phyloP scores from a whole-genome alignment of 2,113 vertebrate species.

The Petromus typicus region DNA sequence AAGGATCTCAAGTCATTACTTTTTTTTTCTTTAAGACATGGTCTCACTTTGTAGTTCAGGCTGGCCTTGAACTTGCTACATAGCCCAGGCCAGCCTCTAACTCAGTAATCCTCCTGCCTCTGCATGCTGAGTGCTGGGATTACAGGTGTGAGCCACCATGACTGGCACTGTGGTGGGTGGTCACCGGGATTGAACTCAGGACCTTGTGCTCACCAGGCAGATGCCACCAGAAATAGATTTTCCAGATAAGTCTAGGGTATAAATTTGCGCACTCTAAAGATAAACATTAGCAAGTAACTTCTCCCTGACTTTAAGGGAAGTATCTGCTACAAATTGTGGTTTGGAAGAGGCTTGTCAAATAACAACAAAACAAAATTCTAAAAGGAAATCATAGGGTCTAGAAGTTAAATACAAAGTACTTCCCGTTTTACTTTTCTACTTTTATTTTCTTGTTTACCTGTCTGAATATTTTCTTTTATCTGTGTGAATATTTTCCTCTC shows the following conservation, averaged over 20 bases:
- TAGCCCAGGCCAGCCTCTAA: too few relatives aligned
- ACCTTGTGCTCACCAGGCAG: too few relatives aligned
- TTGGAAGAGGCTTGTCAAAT: neutral
- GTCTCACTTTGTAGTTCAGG: too few relatives aligned
- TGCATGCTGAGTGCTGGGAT: too few relatives aligned
- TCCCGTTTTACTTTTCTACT: neutral
- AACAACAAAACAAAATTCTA: neutral
- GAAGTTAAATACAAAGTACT: neutral
- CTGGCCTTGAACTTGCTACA: too few relatives aligned
- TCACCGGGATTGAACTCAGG: too few relatives aligned
- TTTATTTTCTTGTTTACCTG: neutral
- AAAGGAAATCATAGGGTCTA: neutral
- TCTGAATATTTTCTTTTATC: too few relatives aligned
- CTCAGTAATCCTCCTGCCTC: too few relatives aligned
- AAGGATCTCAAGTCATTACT: constrained; percentile 16
- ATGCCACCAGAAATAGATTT: too few relatives aligned
- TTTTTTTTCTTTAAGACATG: neutral
- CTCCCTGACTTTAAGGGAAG: neutral
- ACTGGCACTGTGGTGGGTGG: too few relatives aligned
- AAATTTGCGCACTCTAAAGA: neutral
- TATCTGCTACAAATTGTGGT: neutral
- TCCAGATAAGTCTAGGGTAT: neutral
- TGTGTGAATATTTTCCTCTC: constrained; percentile 9
- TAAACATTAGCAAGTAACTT: neutral
- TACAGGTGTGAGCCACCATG: too few relatives aligned